A percentile compares a stretch with the other conserved stretches of the same genome.
These are phyloP conservation scores for Ammodytes dubius DNA, from an alignment of 2,113 vertebrate genomes.

Conservation along the genomic window DNA sequence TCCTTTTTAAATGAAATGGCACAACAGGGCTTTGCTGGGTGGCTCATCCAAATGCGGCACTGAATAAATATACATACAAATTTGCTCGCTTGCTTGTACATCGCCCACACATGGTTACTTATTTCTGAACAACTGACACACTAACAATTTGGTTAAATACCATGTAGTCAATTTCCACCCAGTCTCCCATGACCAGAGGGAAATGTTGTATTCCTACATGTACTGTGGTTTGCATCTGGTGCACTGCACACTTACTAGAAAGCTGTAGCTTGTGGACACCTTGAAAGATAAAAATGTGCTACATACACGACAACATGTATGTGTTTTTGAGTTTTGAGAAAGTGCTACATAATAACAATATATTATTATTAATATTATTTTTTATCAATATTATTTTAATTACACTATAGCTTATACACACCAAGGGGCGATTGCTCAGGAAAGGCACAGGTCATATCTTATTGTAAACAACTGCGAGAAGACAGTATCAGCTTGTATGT, in stretches of 20 bases:
- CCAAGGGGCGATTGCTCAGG: neutral
- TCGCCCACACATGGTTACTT: neutral
- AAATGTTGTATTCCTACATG: neutral
- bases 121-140: slow-evolving; percentile 10
- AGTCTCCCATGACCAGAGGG: neutral
- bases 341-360: no score
- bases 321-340: neutral
- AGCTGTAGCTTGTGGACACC: neutral
- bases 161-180: neutral
- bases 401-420: neutral
- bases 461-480: slow-evolving; percentile 10
- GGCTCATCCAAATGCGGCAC: slow-evolving; percentile 3
- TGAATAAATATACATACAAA: slow-evolving; percentile 56
- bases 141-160: slow-evolving; percentile 25
- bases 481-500: neutral
- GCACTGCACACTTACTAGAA: neutral
- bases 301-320: neutral
- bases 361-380: no score
- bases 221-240: neutral
- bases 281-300: neutral
- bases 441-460: slow-evolving; percentile 14
- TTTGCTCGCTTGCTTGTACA: slow-evolving; percentile 36
- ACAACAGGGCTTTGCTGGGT: slow-evolving; percentile 24
- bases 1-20: slow-evolving; percentile 35
- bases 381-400: no score